Conservation (phyloP, 2,888 invertebrate species). For the Thumatha senex region DNA sequence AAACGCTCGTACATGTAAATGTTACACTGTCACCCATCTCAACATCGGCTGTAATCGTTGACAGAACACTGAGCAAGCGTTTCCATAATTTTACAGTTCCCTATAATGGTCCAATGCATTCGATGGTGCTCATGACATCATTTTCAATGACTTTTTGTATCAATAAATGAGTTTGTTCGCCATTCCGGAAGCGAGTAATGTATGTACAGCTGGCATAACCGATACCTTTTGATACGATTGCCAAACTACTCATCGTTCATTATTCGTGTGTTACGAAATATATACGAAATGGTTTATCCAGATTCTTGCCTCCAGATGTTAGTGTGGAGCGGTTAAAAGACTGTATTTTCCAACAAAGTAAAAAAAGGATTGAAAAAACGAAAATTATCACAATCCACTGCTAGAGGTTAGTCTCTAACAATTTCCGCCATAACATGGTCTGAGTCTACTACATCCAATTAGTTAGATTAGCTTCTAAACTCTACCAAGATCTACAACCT, state of each 20-base stretch:
- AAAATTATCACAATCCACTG: no score
- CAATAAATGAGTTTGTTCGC: conserved; percentile 1
- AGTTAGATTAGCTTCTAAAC: no score
- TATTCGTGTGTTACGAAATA: conserved; percentile 20
- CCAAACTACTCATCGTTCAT: conserved; percentile 34
- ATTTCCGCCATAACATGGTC: no score
- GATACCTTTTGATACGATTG: conserved; percentile 13
- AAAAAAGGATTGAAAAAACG: no score
- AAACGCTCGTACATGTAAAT: no score
- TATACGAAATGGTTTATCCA: conserved; percentile 21
- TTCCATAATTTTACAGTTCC: no score
- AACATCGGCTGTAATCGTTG: neutral
- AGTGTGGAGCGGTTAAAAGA: no score
- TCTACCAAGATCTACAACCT: no score
- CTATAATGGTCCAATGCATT: neutral
- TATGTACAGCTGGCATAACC: conserved; percentile 13
- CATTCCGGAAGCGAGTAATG: conserved; percentile 23
- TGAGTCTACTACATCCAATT: no score
- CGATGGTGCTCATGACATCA: conserved; percentile 15
- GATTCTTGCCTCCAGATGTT: conserved; percentile 24
- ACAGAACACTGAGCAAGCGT: neutral
- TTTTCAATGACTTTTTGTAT: conserved; percentile 19
- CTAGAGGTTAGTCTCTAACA: no score
- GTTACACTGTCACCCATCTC: no score
- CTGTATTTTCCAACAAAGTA: no score